Percentiles rank a stretch among this genome's conserved stretches.
Evolutionary conservation across 2,797 vertebrate genomes (phyloP).

Genomic region (Erithacus rubecula): DNA sequence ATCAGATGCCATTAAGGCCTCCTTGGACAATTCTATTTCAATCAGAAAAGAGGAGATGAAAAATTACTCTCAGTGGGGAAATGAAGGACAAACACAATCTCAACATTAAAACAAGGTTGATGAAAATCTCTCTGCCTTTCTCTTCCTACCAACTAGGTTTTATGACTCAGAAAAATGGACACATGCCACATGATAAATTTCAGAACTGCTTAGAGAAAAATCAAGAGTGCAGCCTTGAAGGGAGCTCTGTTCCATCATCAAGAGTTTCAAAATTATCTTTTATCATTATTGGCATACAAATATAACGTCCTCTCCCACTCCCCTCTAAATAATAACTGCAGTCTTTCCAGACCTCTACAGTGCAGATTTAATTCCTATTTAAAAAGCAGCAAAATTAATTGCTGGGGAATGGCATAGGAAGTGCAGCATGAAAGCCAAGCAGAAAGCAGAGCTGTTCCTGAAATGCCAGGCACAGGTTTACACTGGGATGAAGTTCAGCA

Average conservation of each 20-base stretch:
- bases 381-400: background rate
- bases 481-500: background rate
- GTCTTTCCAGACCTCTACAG: background rate
- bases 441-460: background rate
- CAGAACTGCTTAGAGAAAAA: background rate
- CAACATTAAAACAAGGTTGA: slow-evolving; percentile 25
- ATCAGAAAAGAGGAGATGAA: slow-evolving; percentile 19
- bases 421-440: background rate
- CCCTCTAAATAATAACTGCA: background rate
- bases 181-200: background rate
- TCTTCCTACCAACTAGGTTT: background rate
- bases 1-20: background rate
- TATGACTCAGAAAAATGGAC: background rate
- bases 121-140: slow-evolving; percentile 20
- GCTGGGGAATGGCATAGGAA: background rate
- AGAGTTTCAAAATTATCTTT: background rate
- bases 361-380: background rate
- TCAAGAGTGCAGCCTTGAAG: background rate
- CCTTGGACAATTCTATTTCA: slow-evolving; percentile 15
- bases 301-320: background rate
- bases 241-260: background rate
- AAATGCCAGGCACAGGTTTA: background rate
- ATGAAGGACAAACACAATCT: slow-evolving; percentile 24
- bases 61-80: slow-evolving; percentile 37
- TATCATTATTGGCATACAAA: background rate